These are phyloP conservation scores for Agonopterix alstromeriana DNA, from an alignment of 2,888 invertebrate genomes.

Conservation along the genomic window DNA sequence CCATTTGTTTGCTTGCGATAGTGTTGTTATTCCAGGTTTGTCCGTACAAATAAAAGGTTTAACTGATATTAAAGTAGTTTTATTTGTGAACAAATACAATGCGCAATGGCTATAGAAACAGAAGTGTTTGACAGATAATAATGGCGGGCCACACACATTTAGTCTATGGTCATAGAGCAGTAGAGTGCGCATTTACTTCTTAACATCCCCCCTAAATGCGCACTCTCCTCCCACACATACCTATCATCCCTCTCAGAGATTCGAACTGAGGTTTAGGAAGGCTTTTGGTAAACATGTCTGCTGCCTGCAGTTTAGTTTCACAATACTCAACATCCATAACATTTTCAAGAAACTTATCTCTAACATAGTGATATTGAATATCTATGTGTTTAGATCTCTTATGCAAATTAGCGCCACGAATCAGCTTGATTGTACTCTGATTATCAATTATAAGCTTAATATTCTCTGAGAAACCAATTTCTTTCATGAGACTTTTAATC, in stretches of 20 bases:
- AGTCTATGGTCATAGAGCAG: too few species aligned
- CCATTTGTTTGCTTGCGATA: slow-evolving; percentile 40
- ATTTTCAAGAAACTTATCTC: neutral
- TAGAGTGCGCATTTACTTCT: too few species aligned
- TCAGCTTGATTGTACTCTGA: neutral
- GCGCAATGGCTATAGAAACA: too few species aligned
- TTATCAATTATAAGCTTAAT: neutral
- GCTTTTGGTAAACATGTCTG: neutral
- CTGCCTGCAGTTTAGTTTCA: neutral
- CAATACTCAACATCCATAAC: neutral
- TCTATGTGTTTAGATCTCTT: slow-evolving; percentile 1
- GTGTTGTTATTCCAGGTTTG: too few species aligned
- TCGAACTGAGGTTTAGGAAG: neutral
- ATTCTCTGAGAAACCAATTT: neutral
- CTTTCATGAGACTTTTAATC: neutral
- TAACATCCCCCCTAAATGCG: neutral
- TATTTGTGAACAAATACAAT: too few species aligned
- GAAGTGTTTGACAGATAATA: too few species aligned
- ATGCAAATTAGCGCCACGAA: neutral
- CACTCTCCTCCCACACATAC: neutral
- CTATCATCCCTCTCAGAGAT: neutral
- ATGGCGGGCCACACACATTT: too few species aligned
- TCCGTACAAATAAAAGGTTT: too few species aligned
- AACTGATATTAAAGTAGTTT: too few species aligned
- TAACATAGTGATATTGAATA: neutral